Conservation (phyloP, 1,140 invertebrate species). For the Harpegnathos saltator region DNA sequence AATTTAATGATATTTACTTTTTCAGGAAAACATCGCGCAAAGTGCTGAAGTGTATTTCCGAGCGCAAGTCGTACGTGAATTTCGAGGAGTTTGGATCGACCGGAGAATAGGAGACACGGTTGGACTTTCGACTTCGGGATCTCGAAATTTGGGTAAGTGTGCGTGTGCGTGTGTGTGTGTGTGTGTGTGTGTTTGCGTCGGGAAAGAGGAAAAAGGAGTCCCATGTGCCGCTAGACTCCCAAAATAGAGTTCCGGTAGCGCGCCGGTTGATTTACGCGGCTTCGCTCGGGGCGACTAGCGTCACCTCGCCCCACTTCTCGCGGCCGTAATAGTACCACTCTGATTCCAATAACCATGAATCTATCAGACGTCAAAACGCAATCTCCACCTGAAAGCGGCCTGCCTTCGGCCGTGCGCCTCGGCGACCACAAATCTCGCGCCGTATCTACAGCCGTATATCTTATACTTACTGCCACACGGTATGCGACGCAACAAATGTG, state of each 20-base stretch:
- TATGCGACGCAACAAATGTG: constrained; percentile 71
- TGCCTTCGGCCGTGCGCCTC: constrained; percentile 63
- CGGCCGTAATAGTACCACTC: constrained; percentile 81
- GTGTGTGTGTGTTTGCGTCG: not conserved
- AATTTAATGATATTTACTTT: not conserved
- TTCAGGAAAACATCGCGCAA: not conserved
- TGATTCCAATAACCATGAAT: constrained; percentile 87
- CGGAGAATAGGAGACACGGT: not conserved
- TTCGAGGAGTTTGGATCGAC: not conserved
- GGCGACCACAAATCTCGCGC: constrained; percentile 82
- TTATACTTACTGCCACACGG: constrained; percentile 68
- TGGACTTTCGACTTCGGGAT: not conserved
- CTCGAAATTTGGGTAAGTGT: constrained; percentile 10
- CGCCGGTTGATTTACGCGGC: constrained; percentile 69
- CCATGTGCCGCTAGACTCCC: constrained; percentile 27
- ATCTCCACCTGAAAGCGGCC: constrained; percentile 82
- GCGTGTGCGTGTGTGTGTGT: not conserved
- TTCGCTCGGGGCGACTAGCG: constrained; percentile 54
- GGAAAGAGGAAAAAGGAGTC: constrained; percentile 13
- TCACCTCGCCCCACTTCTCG: constrained; percentile 52
- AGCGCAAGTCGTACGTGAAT: no score
- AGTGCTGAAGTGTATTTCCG: no score
- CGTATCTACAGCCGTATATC: constrained; percentile 80
- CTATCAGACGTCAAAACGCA: constrained; percentile 86
- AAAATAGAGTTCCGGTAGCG: constrained; percentile 43